Evolutionary conservation across 2,888 invertebrate genomes (phyloP).

Genomic region (Synanthedon myopaeformis): DNA sequence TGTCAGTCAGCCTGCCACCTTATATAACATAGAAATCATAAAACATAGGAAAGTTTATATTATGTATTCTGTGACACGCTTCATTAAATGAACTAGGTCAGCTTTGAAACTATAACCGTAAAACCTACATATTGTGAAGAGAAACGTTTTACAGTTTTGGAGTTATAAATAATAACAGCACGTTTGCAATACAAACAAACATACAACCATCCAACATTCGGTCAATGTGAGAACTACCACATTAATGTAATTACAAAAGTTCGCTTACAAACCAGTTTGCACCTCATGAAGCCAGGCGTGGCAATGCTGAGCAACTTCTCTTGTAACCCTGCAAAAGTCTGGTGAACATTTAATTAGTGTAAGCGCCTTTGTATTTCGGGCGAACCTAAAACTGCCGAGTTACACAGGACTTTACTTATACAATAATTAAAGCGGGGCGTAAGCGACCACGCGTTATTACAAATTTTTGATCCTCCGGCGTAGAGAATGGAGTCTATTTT

Average conservation of each 20-base stretch:
- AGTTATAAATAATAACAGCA: not conserved
- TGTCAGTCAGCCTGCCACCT: no score
- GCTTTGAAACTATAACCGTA: no score
- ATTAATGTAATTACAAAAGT: conserved; percentile 34
- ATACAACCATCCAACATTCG: conserved; percentile 9
- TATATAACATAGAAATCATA: no score
- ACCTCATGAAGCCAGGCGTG: conserved; percentile 9
- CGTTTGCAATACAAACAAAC: conserved; percentile 5
- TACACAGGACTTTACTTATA: conserved; percentile 7
- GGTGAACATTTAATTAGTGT: conserved; percentile 29
- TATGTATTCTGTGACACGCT: no score
- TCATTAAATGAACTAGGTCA: no score
- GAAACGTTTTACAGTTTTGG: no score
- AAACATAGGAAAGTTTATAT: no score
- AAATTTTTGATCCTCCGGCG: conserved; percentile 4
- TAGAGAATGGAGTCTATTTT: conserved; percentile 2
- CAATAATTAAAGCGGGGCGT: not conserved
- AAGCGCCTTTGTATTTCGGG: conserved; percentile 18
- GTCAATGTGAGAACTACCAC: conserved; percentile 11
- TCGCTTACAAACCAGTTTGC: conserved; percentile 21
- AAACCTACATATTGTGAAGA: no score
- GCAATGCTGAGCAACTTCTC: conserved; percentile 6
- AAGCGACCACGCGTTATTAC: conserved; percentile 2
- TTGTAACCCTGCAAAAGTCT: conserved; percentile 9
- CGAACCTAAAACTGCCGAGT: conserved; percentile 23